These are phyloP conservation scores for Gasterosteus aculeatus DNA, from an alignment of 2,113 vertebrate genomes.

Conservation along the genomic window DNA sequence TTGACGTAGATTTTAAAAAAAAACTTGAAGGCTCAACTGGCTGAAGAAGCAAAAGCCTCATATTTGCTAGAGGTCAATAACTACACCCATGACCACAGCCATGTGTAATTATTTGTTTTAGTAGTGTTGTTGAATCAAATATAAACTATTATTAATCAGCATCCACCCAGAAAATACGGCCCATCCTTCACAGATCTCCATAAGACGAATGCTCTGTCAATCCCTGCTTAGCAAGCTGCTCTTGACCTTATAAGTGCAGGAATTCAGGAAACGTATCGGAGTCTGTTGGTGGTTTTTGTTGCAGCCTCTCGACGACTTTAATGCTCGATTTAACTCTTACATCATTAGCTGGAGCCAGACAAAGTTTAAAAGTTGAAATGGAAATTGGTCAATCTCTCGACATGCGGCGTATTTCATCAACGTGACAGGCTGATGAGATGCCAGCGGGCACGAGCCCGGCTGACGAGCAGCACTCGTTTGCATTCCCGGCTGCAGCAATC, in stretches of 20 bases:
- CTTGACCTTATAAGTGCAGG: constrained; percentile 60
- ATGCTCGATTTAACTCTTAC: constrained; percentile 75
- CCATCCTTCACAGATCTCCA: constrained; percentile 16
- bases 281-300: constrained; percentile 44
- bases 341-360: constrained; percentile 72
- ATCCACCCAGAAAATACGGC: neutral
- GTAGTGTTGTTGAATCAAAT: neutral
- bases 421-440: constrained; percentile 73
- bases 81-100: neutral
- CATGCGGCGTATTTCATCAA: constrained; percentile 72
- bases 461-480: constrained; percentile 65
- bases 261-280: constrained; percentile 17
- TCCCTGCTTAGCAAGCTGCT: constrained; percentile 12
- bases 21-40: neutral
- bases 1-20: neutral
- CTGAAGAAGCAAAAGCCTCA: neutral
- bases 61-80: neutral
- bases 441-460: constrained; percentile 66
- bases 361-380: constrained; percentile 79
- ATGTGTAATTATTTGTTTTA: no score
- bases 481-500: constrained; percentile 71
- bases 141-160: constrained; percentile 1
- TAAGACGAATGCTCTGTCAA: constrained; percentile 38
- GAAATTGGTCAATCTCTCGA: constrained; percentile 76
- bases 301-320: constrained; percentile 68